Evolutionary conservation across 2,888 invertebrate genomes (phyloP).

Genomic region (Cheilosia scutellata): DNA sequence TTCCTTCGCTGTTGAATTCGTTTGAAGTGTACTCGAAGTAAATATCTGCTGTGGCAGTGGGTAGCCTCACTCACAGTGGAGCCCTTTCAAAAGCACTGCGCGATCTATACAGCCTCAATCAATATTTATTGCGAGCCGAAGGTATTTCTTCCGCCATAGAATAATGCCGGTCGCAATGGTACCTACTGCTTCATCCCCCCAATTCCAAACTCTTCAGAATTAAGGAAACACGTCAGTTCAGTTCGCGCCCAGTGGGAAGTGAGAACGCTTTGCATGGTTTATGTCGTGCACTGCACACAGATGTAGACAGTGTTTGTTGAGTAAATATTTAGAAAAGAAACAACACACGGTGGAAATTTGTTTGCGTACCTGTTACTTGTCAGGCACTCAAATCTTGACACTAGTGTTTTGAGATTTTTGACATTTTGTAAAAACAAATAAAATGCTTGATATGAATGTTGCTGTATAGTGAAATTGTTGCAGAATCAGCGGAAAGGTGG

Average conservation of each 20-base stretch:
- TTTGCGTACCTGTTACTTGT: conserved; percentile 73
- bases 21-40: conserved; percentile 65
- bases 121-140: conserved; percentile 61
- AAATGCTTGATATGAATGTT: conserved; percentile 47
- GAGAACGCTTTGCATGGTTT: conserved; percentile 62
- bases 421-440: conserved; percentile 67
- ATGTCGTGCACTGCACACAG: conserved; percentile 32
- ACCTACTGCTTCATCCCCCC: background rate
- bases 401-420: conserved; percentile 68
- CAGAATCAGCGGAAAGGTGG: background rate
- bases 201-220: conserved; percentile 42
- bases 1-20: conserved; percentile 68
- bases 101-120: conserved; percentile 44
- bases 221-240: conserved; percentile 61
- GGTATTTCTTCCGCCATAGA: conserved; percentile 72
- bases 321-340: conserved; percentile 72
- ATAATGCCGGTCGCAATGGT: conserved; percentile 42
- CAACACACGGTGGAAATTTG: conserved; percentile 55
- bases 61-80: conserved; percentile 38
- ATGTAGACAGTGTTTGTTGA: conserved; percentile 52
- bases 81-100: conserved; percentile 61
- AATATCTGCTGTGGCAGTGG: conserved; percentile 48
- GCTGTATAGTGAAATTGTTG: conserved; percentile 28
- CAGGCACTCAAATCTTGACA: conserved; percentile 70
- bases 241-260: conserved; percentile 50